A percentile compares a stretch with the other conserved stretches of the same genome.
These are phyloP conservation scores for Hylia prasina DNA, from an alignment of 2,113 vertebrate genomes.

Conservation along the genomic window DNA sequence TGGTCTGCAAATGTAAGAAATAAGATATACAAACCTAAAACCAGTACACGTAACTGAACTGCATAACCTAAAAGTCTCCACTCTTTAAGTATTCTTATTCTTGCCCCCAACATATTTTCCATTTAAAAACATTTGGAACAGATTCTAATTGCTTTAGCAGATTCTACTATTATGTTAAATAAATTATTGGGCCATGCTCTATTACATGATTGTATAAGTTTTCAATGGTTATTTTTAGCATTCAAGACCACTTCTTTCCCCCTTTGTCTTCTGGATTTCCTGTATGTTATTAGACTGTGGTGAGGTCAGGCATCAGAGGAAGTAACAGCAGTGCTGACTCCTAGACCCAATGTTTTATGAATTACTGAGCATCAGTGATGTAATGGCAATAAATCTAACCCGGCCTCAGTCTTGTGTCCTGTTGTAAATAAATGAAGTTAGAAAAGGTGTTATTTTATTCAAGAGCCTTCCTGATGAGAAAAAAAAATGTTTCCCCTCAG, in stretches of 20 bases:
- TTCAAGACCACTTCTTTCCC: conserved; percentile 68
- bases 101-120: conserved; percentile 44
- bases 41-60: not conserved
- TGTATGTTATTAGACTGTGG: conserved; percentile 72
- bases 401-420: conserved; percentile 60
- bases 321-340: conserved; percentile 71
- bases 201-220: conserved; percentile 67
- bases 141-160: conserved; percentile 75
- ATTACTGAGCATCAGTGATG: conserved; percentile 72
- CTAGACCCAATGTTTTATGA: conserved; percentile 71
- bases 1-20: conserved; percentile 55
- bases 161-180: conserved; percentile 54
- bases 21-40: conserved; percentile 40
- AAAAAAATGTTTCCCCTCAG: not conserved
- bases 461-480: conserved; percentile 39
- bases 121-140: conserved; percentile 44
- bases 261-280: conserved; percentile 77
- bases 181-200: conserved; percentile 62
- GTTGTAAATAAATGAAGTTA: conserved; percentile 68
- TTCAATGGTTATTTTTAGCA: conserved; percentile 73
- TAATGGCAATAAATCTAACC: conserved; percentile 69
- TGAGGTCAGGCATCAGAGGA: conserved; percentile 74
- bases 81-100: not conserved
- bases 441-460: conserved; percentile 61
- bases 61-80: not conserved